Evolutionary conservation across 2,113 vertebrate genomes (phyloP).

Genomic region (Aphyosemion australe): DNA sequence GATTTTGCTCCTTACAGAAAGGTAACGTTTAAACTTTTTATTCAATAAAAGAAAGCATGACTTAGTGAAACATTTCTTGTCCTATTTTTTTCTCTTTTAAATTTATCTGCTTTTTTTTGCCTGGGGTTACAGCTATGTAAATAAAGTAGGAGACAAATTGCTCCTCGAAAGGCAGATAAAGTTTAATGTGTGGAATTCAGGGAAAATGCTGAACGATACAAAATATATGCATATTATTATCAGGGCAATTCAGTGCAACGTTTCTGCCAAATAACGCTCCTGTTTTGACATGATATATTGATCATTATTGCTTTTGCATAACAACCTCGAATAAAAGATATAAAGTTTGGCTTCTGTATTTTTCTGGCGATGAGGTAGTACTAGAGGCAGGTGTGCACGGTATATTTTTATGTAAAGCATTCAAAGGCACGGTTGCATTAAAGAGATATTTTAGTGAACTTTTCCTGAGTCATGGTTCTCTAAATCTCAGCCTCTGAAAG

Average conservation of each 20-base stretch:
- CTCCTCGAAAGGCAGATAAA: background rate
- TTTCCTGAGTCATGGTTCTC: slow-evolving; percentile 16
- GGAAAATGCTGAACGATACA: background rate
- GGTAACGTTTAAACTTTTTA: background rate
- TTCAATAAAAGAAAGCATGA: background rate
- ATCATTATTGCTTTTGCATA: background rate
- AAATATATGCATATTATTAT: background rate
- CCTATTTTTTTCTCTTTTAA: background rate
- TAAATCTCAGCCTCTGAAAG: background rate
- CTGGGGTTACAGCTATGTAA: background rate
- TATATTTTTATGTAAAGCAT: too few relatives aligned
- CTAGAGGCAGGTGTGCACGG: too few relatives aligned
- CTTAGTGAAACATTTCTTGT: background rate
- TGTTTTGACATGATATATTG: background rate
- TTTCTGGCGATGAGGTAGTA: background rate
- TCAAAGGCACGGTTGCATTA: too few relatives aligned
- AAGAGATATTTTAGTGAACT: slow-evolving; percentile 15
- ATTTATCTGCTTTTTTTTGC: background rate
- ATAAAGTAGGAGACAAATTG: background rate
- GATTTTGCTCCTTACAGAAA: background rate
- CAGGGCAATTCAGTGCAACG: background rate
- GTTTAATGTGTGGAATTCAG: background rate
- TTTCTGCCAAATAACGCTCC: background rate
- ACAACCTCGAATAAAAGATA: background rate
- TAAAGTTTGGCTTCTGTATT: background rate